Base-by-base conservation (phyloP, 2,113 vertebrate species). In the Panurus biarmicus region DNA sequence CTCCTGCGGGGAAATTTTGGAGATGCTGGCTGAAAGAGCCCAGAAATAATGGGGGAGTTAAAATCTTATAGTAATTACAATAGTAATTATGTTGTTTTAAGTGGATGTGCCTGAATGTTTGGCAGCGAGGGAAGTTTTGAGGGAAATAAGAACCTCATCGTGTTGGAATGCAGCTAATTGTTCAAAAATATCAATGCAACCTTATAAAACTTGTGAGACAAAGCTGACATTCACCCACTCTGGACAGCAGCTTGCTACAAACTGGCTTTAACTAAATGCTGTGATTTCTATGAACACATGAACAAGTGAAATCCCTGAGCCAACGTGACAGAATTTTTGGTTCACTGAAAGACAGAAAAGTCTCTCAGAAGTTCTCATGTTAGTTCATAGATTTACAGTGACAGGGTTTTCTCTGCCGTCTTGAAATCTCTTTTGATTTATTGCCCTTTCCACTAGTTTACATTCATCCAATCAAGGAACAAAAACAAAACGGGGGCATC, bases 361-460 rank as follows among this genome's bases (percentile, higher is more conserved):
- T 79, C 66, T 83, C 70, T 66, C 70, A 73, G 73, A 36, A 87
- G 76, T 70, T 65, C 89, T 71, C 29, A 5, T 45, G 48, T 33
- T 84, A 17, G 19, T 56, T 82, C 62, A n/a, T 1, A 94, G 77
- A 94, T 85, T 85, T 87, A 51, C 66, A 85, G 35, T 38, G 89
- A 89, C 93, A 73, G 83, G 29, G 35, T 87, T 96, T 89, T 80
- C 87, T 89, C 87, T 87, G 91, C 66, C 8, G 1, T 83, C 78
- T 67, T 77, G 72, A 96, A 94, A 95, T 67, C 48, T 80, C 71
- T 85, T 69, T 91, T 96, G 95, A 96, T 96, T 95, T 97, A 95
- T 95, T 95, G 87, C 94, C 51, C 85, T 95, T 95, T 96, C 91
- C n/a, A 31, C 82, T 94, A 57, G 91, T 94, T 96, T 95, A 96